Percentiles rank a stretch among this genome's conserved stretches.
Evolutionary conservation across 2,888 invertebrate species (phyloP).

Genomic region (Diarsia rubi): DNA sequence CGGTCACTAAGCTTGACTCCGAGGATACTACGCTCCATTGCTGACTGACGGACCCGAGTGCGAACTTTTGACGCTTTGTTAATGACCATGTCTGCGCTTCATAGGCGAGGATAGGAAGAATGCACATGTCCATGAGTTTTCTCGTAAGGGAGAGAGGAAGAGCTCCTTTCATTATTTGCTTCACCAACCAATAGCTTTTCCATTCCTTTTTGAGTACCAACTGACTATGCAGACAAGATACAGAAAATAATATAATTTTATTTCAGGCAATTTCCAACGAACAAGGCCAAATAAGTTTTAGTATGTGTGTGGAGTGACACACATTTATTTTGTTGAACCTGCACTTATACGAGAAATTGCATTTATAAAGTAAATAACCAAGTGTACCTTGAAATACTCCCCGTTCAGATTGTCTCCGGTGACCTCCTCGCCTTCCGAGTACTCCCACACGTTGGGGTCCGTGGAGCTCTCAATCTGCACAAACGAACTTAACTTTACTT

Average conservation of each 20-base stretch:
- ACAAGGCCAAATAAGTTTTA: neutral
- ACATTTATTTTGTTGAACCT: neutral
- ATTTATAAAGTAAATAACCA: neutral
- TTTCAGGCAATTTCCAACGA: neutral
- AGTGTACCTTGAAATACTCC: constrained; percentile 86
- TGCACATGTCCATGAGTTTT: too few relatives aligned
- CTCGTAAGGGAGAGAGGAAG: too few relatives aligned
- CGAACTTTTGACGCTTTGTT: too few relatives aligned
- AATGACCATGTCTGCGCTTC: too few relatives aligned
- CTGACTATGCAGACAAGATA: neutral
- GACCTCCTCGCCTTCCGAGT: constrained; percentile 83
- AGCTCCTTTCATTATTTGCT: too few relatives aligned
- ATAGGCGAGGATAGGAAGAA: too few relatives aligned
- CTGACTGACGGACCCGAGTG: too few relatives aligned
- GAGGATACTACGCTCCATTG: too few relatives aligned
- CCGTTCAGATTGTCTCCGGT: constrained; percentile 83
- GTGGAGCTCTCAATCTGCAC: constrained; percentile 80
- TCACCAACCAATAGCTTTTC: too few relatives aligned
- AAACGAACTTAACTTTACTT: too few relatives aligned
- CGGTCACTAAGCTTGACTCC: too few relatives aligned
- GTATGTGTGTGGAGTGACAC: neutral
- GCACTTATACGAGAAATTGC: neutral
- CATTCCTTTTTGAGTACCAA: too few relatives aligned
- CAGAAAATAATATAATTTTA: neutral
- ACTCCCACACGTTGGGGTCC: constrained; percentile 79